phyloP scores from a whole-genome alignment of 2,113 vertebrate genomes.

The Gallinago undulata region DNA sequence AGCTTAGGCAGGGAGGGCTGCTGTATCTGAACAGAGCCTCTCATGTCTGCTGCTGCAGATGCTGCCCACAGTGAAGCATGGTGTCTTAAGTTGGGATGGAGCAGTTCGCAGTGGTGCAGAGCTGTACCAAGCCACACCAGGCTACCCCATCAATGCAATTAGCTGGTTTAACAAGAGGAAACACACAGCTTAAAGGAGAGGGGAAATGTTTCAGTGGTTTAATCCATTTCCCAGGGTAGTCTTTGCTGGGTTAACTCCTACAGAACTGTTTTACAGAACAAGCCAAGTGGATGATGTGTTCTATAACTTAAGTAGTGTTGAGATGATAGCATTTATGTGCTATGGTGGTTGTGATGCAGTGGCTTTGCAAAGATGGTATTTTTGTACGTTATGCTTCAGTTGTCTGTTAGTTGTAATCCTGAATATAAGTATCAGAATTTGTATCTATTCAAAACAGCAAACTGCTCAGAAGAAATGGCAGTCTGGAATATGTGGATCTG shows the following conservation, averaged over 20 bases:
- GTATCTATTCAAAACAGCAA: background rate
- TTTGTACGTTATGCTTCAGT: background rate
- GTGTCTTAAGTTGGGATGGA: background rate
- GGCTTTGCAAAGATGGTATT: background rate
- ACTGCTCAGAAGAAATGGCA: background rate
- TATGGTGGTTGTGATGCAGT: background rate
- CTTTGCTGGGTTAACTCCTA: background rate
- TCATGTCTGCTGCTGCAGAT: background rate
- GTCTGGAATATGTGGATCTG: background rate
- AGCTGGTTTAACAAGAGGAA: background rate
- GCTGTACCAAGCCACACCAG: background rate
- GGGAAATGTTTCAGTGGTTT: background rate
- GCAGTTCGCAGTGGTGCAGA: background rate
- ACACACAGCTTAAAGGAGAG: background rate
- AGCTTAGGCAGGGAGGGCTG: background rate
- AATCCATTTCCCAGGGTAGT: background rate
- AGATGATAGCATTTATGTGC: background rate
- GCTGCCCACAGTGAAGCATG: rapidly evolving
- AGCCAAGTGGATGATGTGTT: background rate
- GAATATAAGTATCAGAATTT: background rate
- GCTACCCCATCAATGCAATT: background rate
- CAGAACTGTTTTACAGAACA: background rate
- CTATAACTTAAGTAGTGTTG: background rate
- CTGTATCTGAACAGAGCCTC: background rate
- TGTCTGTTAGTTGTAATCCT: background rate